phyloP scores from a whole-genome alignment of 2,888 invertebrate genomes.

The Hirtodrosophila trivittata region DNA sequence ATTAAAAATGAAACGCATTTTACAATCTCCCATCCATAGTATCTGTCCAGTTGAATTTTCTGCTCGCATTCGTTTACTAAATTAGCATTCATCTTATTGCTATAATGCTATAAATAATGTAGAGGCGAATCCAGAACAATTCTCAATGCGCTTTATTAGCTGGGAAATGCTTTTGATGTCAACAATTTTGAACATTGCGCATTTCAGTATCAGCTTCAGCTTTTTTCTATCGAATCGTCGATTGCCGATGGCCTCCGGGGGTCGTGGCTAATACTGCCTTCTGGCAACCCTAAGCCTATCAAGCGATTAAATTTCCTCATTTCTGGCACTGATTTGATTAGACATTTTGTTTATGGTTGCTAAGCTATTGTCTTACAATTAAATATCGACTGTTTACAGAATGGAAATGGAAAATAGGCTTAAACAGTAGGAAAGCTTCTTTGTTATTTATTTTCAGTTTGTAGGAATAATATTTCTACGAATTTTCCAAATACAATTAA shows the following conservation, averaged over 20 bases:
- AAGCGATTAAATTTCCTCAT: slow-evolving; percentile 63
- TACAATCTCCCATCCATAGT: slow-evolving; percentile 33
- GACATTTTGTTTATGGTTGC: slow-evolving; percentile 62
- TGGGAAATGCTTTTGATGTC: slow-evolving; percentile 79
- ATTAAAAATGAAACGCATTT: slow-evolving; percentile 74
- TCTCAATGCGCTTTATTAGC: slow-evolving; percentile 69
- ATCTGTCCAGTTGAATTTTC: slow-evolving; percentile 44
- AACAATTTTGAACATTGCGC: slow-evolving; percentile 59
- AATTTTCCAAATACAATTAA: background rate
- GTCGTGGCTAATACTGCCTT: slow-evolving; percentile 14
- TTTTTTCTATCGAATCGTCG: background rate
- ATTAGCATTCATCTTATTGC: slow-evolving; percentile 72
- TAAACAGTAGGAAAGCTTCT: background rate
- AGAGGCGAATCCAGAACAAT: slow-evolving; percentile 31
- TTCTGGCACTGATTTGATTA: slow-evolving; percentile 62
- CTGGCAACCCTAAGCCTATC: slow-evolving; percentile 67
- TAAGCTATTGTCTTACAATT: slow-evolving; percentile 57
- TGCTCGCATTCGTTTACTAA: slow-evolving; percentile 42
- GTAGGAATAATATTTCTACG: background rate
- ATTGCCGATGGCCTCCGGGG: slow-evolving; percentile 9
- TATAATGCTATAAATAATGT: slow-evolving; percentile 66
- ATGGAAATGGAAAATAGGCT: too few species aligned
- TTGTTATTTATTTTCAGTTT: background rate
- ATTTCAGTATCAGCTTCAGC: slow-evolving; percentile 38
- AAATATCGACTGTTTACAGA: slow-evolving; percentile 32